Evolutionary conservation across 1,140 invertebrate species (phyloP), one percentile per base, ranked within the genome.

Genomic region (Nomia melanderi): DNA sequence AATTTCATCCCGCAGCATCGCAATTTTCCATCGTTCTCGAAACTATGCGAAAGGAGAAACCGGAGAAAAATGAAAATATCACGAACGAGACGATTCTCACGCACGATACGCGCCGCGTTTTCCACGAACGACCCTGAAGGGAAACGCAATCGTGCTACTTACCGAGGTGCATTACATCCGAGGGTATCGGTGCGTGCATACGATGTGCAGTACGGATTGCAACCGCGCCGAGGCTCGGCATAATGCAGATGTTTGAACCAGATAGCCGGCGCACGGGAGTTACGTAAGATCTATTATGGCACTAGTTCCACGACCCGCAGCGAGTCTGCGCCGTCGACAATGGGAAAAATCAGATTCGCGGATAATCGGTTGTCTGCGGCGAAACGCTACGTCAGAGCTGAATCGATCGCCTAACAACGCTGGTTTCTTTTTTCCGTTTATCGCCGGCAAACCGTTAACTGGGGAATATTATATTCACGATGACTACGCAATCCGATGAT

Each of bases 81-180:
- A 20, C n/a, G 47, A 1, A 17, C 17, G 20, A 50, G n/a, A 53
- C 29, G 33, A 66, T 57, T 66, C 72, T 65, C 63, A 31, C 27
- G 63, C 17, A 50, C 8, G 41, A 50, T 31, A n/a, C 27, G 9
- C 20, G 63, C 4, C 44, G 8, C 39, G 39, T 47, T 75, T 67
- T 33, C 36, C 56, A 56, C 14, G n/a, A n/a, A 23, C 73, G 73
- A 69, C 73, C 65, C 53, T 60, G 75, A 63, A 39, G 39, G 41
- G 25, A 62, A 63, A 77, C 67, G 75, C 75, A 77, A 71, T 71
- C 44, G 57, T 54, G 47, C 67, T n/a, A 59, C 20, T 77, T 77
- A 63, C 2, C 17, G 1, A 17, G 56, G 36, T 44, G n/a, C 75
- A 54, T 71, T 70, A 41, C 33, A 63, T 77, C 66, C 20, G 9